Evolutionary conservation across 2,797 vertebrate species (phyloP).

Genomic region (Pterois miles): DNA sequence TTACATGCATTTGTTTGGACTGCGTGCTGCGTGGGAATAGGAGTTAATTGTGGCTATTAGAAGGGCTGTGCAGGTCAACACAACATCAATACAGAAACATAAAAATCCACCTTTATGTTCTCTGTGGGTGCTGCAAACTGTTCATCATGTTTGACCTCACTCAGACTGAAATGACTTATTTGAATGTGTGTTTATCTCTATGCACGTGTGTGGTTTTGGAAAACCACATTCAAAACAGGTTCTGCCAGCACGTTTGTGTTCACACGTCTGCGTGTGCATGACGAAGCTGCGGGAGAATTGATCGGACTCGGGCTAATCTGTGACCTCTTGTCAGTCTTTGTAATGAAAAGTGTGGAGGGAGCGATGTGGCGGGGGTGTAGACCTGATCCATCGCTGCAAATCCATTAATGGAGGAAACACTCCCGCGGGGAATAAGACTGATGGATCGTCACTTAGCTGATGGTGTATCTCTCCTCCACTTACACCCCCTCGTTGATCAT

Average conservation of each 20-base stretch:
- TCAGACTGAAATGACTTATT: no score
- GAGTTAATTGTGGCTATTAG: conserved; percentile 8
- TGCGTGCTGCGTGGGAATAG: conserved; percentile 18
- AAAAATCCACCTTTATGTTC: background rate
- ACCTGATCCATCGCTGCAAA: conserved; percentile 17
- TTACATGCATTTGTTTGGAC: conserved; percentile 22
- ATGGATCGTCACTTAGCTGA: conserved; percentile 45
- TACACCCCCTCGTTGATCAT: background rate
- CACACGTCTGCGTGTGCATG: background rate
- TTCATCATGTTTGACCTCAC: no score
- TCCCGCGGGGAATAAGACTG: conserved; percentile 19
- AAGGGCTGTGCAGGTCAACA: background rate
- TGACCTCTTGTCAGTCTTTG: conserved; percentile 30
- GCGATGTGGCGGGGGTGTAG: background rate
- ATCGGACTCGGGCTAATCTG: conserved; percentile 22
- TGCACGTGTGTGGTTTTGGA: background rate
- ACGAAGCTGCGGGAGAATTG: background rate
- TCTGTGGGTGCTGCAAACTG: background rate
- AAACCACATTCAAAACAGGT: background rate
- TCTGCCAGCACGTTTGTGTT: background rate
- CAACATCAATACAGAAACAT: background rate
- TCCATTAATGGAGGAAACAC: conserved; percentile 25
- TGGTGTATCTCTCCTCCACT: background rate
- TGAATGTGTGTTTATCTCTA: background rate
- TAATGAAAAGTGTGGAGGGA: conserved; percentile 11